phyloP scores from a whole-genome alignment of 2,113 vertebrate genomes.

The Cygnus buccinator region DNA sequence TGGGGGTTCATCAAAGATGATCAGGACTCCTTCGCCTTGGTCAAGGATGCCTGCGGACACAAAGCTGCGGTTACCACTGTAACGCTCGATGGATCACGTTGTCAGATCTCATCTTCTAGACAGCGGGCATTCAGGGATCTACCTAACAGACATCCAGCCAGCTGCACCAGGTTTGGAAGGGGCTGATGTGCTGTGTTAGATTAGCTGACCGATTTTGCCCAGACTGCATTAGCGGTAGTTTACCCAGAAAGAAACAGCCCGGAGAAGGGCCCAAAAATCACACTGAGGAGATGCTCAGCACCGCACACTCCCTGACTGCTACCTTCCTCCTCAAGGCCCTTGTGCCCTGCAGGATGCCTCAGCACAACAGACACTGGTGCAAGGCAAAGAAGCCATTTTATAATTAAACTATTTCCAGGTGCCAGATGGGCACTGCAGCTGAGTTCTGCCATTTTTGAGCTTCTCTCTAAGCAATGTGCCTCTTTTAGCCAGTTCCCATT shows the following conservation, averaged over 20 bases:
- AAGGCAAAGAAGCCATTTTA: neutral
- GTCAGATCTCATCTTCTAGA: rapidly evolving
- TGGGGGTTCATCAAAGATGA: constrained; percentile 97
- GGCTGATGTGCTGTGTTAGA: rapidly evolving
- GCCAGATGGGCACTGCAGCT: neutral
- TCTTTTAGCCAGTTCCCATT: neutral
- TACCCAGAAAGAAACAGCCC: neutral
- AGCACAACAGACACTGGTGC: neutral
- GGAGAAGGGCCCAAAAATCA: neutral
- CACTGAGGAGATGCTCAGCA: neutral
- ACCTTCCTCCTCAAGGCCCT: neutral
- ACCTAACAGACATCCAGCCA: rapidly evolving
- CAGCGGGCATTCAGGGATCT: neutral
- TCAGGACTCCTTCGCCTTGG: constrained; percentile 97
- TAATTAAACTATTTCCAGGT: neutral
- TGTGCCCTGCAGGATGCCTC: neutral
- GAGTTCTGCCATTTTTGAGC: neutral
- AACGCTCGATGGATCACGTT: neutral
- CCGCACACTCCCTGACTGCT: neutral
- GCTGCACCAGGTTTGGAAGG: neutral
- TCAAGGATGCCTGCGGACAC: constrained; percentile 91
- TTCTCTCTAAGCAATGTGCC: rapidly evolving
- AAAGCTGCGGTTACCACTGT: neutral
- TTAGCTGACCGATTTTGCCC: neutral
- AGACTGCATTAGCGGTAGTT: neutral